Percentiles rank a stretch among this genome's conserved stretches.
Conservation (phyloP, 2,113 vertebrate genomes). For the Poeciliopsis turrubarensis region DNA sequence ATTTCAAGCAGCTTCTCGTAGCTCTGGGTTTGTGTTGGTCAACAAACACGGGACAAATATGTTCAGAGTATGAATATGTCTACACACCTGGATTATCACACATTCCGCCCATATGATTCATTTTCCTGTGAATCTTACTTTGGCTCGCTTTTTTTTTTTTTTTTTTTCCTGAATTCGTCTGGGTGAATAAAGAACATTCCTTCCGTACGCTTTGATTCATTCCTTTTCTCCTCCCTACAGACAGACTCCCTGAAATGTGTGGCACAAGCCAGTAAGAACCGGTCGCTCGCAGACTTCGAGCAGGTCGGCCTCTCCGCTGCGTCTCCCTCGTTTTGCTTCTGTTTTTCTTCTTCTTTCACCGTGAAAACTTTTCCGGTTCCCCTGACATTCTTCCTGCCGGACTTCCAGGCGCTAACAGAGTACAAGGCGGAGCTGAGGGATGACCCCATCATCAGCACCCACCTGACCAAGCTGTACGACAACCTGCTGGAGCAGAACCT, state of each 20-base stretch:
- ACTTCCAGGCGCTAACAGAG: slow-evolving; percentile 90
- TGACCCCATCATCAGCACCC: slow-evolving; percentile 97
- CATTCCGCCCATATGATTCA: no score
- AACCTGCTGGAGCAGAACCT: slow-evolving; percentile 98
- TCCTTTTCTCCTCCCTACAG: slow-evolving; percentile 62
- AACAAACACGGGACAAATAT: no score
- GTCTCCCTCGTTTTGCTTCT: not conserved
- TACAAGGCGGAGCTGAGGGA: slow-evolving; percentile 95
- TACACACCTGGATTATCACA: no score
- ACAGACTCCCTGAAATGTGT: slow-evolving; percentile 97
- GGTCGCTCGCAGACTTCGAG: slow-evolving; percentile 98
- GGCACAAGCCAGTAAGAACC: slow-evolving; percentile 98
- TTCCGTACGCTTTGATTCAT: slow-evolving; percentile 17
- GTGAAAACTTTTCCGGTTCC: not conserved
- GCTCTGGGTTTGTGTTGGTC: no score
- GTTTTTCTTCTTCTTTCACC: no score
- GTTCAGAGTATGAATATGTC: no score
- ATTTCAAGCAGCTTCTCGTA: no score
- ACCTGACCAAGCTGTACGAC: slow-evolving; percentile 95
- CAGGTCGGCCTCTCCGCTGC: slow-evolving; percentile 78
- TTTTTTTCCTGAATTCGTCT: no score
- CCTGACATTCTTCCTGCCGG: not conserved
- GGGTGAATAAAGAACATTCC: not conserved
- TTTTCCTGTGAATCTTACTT: not conserved
- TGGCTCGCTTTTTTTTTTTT: not conserved